A percentile compares a stretch with the other conserved stretches of the same genome.
These are phyloP conservation scores for Pseudomyrmex gracilis DNA, from an alignment of 1,140 invertebrate species.

Conservation along the genomic window DNA sequence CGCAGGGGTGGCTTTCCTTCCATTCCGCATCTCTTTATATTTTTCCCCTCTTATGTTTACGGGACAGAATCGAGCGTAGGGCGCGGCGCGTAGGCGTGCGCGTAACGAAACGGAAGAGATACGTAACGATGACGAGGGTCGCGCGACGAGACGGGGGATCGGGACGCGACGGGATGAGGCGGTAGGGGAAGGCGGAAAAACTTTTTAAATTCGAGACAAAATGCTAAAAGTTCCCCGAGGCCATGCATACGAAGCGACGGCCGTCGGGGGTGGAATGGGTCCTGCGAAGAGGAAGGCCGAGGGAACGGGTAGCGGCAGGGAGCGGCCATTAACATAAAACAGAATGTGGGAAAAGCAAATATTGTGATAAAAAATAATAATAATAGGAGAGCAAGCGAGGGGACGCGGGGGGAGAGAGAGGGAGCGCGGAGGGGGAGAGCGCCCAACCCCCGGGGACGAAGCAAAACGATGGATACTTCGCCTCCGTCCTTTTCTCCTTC, in stretches of 20 bases:
- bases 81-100: slow-evolving; percentile 41
- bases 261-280: slow-evolving; percentile 66
- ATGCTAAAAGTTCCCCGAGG: slow-evolving; percentile 83
- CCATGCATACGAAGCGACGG: slow-evolving; percentile 79
- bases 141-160: slow-evolving; percentile 29
- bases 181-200: slow-evolving; percentile 70
- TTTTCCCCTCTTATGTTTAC: slow-evolving; percentile 63
- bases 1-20: slow-evolving; percentile 26
- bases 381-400: slow-evolving; percentile 75
- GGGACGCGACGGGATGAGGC: slow-evolving; percentile 25
- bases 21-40: slow-evolving; percentile 55
- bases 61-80: slow-evolving; percentile 48
- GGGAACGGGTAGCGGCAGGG: slow-evolving; percentile 50
- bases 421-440: slow-evolving; percentile 32
- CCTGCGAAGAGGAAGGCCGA: slow-evolving; percentile 45
- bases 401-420: background rate
- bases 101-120: slow-evolving; percentile 41
- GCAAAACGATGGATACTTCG: slow-evolving; percentile 76
- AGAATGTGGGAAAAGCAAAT: slow-evolving; percentile 84
- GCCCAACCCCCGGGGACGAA: slow-evolving; percentile 72
- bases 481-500: slow-evolving; percentile 63
- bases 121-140: slow-evolving; percentile 37
- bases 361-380: slow-evolving; percentile 85
- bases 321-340: slow-evolving; percentile 84
- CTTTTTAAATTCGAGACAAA: slow-evolving; percentile 83